Base-by-base conservation (phyloP, 2,113 vertebrate species). In the Nothocercus nigrocapillus region DNA sequence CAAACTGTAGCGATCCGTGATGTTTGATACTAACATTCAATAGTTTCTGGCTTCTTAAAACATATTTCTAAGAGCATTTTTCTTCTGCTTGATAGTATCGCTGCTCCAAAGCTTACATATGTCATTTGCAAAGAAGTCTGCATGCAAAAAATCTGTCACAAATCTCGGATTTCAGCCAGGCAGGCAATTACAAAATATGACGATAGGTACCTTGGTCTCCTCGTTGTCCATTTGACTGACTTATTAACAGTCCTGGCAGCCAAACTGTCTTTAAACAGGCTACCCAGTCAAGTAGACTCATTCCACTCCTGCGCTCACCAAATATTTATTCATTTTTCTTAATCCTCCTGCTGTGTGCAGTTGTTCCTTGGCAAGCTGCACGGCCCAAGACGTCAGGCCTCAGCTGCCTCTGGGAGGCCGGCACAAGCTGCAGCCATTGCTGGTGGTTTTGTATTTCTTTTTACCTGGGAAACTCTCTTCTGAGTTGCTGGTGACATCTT, bases 291-390 rank as follows among this genome's bases (percentile, higher is more conserved):
- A 94, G 20, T 30, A 70, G 66, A 53, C 34, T 85, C 44, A 47
- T 76, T 87, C 69, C 45, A 90, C 74, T 75, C 22, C 25, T 89
- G 73, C 27, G 44, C 28, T 84, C 66, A 47, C 53, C 44, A 96
- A 93, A 85, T 88, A 95, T 76, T 97, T 95, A 91, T 62, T 84
- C 22, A 8, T 73, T 84, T 78, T 93, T 54, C 53, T 79, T 93
- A 96, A 84, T 69, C 38, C 49, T 73, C 53, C 13, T 84, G 86
- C 82, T 82, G 53, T 47, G 78, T 90, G 47, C 62, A 85, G 28
- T 14, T 81, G 47, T 73, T 86, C 22, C 79, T 92, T 92, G 81
- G 66, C 85, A 89, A 88, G 80, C 64, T 9, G 13, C 40, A 53
- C 58, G 27, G n/a, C 68, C 85, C 75, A 88, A 86, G 51, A 86